Evolutionary conservation across 2,113 vertebrate genomes (phyloP), one percentile per base, ranked within the genome.

Genomic region (Laterallus jamaicensis): DNA sequence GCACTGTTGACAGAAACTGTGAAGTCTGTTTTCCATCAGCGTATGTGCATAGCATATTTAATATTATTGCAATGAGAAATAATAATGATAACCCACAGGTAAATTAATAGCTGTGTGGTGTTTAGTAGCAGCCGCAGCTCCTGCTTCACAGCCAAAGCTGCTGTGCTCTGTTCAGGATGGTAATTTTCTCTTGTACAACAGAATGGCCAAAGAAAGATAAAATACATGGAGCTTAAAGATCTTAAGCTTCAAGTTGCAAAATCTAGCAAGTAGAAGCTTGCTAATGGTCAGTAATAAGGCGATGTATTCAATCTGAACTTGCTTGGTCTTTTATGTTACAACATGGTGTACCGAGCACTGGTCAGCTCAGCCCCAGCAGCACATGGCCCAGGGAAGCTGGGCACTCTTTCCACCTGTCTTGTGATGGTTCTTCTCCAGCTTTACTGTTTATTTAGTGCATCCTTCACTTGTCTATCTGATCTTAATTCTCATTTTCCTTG

Each of bases 1-100:
- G 71, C 70, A 9, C 55, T 73, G 56, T 82, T 74, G 85, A 88
- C 59, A 92, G 89, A 94, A 95, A 52, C 79, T 58, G 63, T 79
- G 78, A 92, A 88, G 76, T 86, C 79, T 93, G 37, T 86, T 88
- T 96, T 81, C 82, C 49, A 78, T 94, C 79, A 84, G 56, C 18
- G n/a, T 55, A 20, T 60, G 42, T 64, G 42, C 73, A 54, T n/a
- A 91, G 70, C 44, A 87, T 42, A 81, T 75, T 93, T 95, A 54
- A 60, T 64, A 35, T 88, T 78, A 83, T 80, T 90, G 82, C 90
- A 47, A 86, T 77, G 73, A 77, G 70, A 75, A 97, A 88, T 94
- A 90, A 56, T 70, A 88, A 79, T 67, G 84, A 74, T 90, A 92
- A 71, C 73, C 37, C 49, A 83, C 71, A 70, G 54, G 74, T 74